Evolutionary conservation across 1,140 invertebrate species (phyloP).

Genomic region (Berghia stephanieae): DNA sequence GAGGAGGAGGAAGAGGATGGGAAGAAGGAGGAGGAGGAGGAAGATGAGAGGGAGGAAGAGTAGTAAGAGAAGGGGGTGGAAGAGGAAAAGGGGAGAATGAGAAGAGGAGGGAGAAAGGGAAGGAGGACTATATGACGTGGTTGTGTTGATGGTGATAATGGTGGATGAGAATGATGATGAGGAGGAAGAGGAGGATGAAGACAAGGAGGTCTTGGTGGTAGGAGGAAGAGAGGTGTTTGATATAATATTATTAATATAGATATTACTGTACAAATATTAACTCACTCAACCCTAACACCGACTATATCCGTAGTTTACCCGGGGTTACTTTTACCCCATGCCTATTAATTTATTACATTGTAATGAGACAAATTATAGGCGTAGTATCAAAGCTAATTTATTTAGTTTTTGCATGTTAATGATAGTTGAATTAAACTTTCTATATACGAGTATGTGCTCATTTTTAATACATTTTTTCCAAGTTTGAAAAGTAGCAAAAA

Average conservation of each 20-base stretch:
- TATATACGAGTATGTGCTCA: too few species aligned
- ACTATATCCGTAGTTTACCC: too few species aligned
- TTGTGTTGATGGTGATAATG: too few species aligned
- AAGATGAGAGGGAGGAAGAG: background rate
- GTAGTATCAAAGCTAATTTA: too few species aligned
- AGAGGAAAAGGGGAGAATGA: background rate
- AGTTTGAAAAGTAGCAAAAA: background rate
- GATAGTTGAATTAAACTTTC: too few species aligned
- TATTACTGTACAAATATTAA: background rate
- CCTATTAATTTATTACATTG: too few species aligned
- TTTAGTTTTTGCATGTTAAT: too few species aligned
- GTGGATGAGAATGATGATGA: background rate
- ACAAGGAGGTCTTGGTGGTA: background rate
- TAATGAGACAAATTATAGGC: too few species aligned
- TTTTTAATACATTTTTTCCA: too few species aligned
- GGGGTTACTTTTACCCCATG: too few species aligned
- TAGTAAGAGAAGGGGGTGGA: too few species aligned
- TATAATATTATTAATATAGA: background rate
- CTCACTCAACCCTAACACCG: too few species aligned
- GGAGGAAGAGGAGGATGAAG: slow-evolving; percentile 4
- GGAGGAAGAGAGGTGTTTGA: background rate
- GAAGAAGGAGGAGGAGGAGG: background rate
- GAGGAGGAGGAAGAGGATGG: background rate
- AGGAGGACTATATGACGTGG: background rate
- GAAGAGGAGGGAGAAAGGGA: background rate